These are phyloP conservation scores for Thecocarcelia acutangulata DNA, from an alignment of 2,888 invertebrate species.

Conservation along the genomic window DNA sequence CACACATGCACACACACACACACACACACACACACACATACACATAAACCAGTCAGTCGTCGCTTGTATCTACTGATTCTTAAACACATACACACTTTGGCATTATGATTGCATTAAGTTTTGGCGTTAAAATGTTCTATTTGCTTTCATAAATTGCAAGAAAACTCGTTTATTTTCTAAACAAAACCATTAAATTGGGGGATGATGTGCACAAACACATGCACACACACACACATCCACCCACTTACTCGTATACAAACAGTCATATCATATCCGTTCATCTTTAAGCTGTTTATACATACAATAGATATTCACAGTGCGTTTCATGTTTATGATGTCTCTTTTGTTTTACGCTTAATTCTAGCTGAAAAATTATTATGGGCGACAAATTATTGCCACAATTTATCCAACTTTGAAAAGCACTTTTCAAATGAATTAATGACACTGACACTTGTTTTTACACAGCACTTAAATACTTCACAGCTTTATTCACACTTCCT, in stretches of 20 bases:
- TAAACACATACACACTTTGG: slow-evolving; percentile 20
- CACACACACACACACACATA: not conserved
- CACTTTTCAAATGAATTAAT: too few species aligned
- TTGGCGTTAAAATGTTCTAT: slow-evolving; percentile 62
- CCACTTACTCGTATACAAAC: too few species aligned
- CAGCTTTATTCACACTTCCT: too few species aligned
- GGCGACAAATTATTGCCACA: too few species aligned
- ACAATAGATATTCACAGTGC: too few species aligned
- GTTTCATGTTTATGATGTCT: too few species aligned
- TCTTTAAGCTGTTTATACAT: not conserved
- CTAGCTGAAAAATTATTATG: too few species aligned
- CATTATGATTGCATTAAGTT: slow-evolving; percentile 58
- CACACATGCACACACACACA: not conserved
- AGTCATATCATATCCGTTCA: slow-evolving; percentile 19
- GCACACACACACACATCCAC: not conserved
- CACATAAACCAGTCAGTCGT: too few species aligned
- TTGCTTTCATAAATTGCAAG: slow-evolving; percentile 52
- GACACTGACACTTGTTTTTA: too few species aligned
- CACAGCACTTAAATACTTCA: too few species aligned
- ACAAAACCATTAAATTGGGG: slow-evolving; percentile 54
- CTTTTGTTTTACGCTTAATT: too few species aligned
- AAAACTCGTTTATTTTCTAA: slow-evolving; percentile 24
- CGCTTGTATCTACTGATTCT: not conserved
- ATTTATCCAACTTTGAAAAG: too few species aligned
- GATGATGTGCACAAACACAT: slow-evolving; percentile 23